Base-by-base conservation (phyloP, 2,113 vertebrate species). In the Dasyprocta punctata region DNA sequence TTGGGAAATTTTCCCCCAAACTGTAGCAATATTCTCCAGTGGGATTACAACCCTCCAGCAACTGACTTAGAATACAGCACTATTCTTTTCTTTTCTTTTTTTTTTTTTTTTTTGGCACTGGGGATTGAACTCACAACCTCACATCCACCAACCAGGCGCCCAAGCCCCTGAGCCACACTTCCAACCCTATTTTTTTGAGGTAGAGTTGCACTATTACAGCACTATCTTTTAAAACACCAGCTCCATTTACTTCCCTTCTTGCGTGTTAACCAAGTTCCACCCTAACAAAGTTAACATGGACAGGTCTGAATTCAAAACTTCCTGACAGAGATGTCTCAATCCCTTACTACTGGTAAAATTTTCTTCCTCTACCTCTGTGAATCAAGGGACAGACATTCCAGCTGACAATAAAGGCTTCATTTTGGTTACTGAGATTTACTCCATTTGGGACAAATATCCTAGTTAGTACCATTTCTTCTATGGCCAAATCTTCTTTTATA, bases 221-320 rank as follows among this genome's bases (percentile, higher is more conserved):
- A 0, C 19, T 69, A 47, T 47, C 22, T 90, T 90, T 93, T 49
- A 71, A 88, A 78, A 65, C 24, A 89, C 9, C 63, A 58, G 20
- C 7, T 95, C 22, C 44, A 7, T 67, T 65, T 71, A 88, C 36
- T 22, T 56, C 19, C 47, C 61, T 33, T 47, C 80, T 88, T 94
- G 49, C 16, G 1, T 92, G 75, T 60, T 56, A 86, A 73, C 33
- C 52, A 96, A 88, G 12, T 86, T 71, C 95, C 93, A 47, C 38
- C 71, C 54, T 89, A 91, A 65, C 30, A 14, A 94, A 90, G 12
- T 65, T 85, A 28, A 95, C 94, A 94, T 5, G 80, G 41, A 41
- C 4, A 69, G 7, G 30, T 30, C 5, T 81, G 19, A 92, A 93
- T 87, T 95, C 85, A 84, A 83, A 94, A 60, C 20, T 84, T 92